Evolutionary conservation across 2,888 invertebrate genomes (phyloP).

Genomic region (Ornithoptera alexandrae): DNA sequence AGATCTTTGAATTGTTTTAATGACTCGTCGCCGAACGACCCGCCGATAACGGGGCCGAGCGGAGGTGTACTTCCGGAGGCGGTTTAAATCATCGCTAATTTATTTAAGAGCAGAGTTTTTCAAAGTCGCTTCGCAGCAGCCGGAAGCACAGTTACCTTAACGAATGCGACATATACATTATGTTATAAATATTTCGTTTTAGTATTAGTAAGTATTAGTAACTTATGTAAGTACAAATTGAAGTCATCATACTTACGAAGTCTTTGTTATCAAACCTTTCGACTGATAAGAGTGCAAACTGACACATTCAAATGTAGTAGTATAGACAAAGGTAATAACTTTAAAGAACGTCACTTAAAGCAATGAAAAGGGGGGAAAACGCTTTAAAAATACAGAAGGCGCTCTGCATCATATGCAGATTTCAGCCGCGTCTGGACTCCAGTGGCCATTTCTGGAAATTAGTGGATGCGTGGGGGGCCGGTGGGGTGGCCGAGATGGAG

Average conservation of each 20-base stretch:
- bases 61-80: slow-evolving; percentile 6
- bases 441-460: slow-evolving; percentile 75
- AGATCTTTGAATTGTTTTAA: slow-evolving; percentile 75
- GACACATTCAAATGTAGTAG: not conserved
- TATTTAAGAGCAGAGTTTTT: too few relatives aligned
- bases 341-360: not conserved
- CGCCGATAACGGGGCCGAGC: slow-evolving; percentile 43
- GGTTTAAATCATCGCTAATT: too few relatives aligned
- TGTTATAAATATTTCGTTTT: too few relatives aligned
- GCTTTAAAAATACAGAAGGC: slow-evolving; percentile 1
- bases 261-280: too few relatives aligned
- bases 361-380: slow-evolving; percentile 31
- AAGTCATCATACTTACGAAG: too few relatives aligned
- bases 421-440: slow-evolving; percentile 57
- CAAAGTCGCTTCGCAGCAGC: not conserved
- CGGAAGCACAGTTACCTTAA: too few relatives aligned
- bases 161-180: too few relatives aligned
- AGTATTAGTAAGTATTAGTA: too few relatives aligned
- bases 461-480: slow-evolving; percentile 59
- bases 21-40: slow-evolving; percentile 53
- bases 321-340: not conserved
- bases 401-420: slow-evolving; percentile 52
- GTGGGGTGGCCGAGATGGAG: slow-evolving; percentile 36
- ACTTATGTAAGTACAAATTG: too few relatives aligned
- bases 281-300: too few relatives aligned